Percentiles rank a stretch among this genome's conserved stretches.
phyloP scores from a whole-genome alignment of 2,888 invertebrate species.

The Trachelus tabidus region DNA sequence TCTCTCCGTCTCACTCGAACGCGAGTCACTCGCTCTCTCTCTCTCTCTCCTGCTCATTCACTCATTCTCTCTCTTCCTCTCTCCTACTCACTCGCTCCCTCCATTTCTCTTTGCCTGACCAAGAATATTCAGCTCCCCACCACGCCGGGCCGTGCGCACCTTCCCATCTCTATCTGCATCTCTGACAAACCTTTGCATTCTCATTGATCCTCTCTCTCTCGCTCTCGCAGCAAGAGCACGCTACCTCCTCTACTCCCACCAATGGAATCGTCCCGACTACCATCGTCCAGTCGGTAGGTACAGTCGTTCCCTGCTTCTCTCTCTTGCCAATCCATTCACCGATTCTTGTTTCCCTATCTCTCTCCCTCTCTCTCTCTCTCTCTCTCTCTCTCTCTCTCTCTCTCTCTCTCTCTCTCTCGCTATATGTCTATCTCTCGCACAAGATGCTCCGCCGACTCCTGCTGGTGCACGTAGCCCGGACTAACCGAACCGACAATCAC shows the following conservation, averaged over 20 bases:
- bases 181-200: conserved; percentile 16
- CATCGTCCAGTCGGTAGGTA: neutral
- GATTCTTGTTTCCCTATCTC: neutral
- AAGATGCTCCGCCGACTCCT: neutral
- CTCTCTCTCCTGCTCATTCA: neutral
- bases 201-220: conserved; percentile 24
- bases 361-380: too few relatives aligned
- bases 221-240: conserved; percentile 12
- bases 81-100: conserved; percentile 20
- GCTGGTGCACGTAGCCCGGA: neutral
- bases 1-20: conserved; percentile 11
- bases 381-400: too few relatives aligned
- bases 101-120: conserved; percentile 16
- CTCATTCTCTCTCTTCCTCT: conserved; percentile 3
- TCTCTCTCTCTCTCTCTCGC: too few relatives aligned
- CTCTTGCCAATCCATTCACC: conserved; percentile 4
- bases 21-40: conserved; percentile 14
- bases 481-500: neutral
- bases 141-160: conserved; percentile 11
- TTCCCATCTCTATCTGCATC: conserved; percentile 21
- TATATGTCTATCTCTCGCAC: conserved; percentile 1
- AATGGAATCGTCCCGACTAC: neutral
- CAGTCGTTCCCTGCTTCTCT: conserved; percentile 6
- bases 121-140: neutral
- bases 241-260: neutral